Evolutionary conservation across 2,797 vertebrate genomes (phyloP).

Genomic region (Labroides dimidiatus): DNA sequence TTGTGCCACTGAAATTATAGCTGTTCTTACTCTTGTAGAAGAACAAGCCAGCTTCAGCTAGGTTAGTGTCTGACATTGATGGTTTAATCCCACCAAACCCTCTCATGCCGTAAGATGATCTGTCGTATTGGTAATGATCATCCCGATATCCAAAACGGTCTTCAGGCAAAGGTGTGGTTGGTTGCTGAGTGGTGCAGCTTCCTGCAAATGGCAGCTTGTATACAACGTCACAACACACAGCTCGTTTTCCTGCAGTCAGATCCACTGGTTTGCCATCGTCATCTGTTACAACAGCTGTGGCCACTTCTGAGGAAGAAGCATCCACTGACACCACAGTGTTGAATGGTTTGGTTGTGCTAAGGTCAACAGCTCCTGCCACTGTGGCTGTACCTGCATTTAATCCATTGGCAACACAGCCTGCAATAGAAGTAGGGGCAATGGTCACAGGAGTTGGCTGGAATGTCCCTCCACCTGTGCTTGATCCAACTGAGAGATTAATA

Average conservation of each 20-base stretch:
- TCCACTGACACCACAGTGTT: slow-evolving; percentile 91
- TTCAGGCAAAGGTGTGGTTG: slow-evolving; percentile 92
- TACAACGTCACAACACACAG: slow-evolving; percentile 96
- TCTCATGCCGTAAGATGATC: slow-evolving; percentile 89
- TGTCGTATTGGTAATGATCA: slow-evolving; percentile 96
- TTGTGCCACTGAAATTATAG: slow-evolving; percentile 93
- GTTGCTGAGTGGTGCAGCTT: slow-evolving; percentile 91
- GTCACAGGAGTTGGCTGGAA: slow-evolving; percentile 85
- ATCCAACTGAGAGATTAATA: slow-evolving; percentile 92
- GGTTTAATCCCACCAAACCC: slow-evolving; percentile 95
- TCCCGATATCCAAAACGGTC: slow-evolving; percentile 98
- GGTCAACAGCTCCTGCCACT: slow-evolving; percentile 91
- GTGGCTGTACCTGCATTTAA: slow-evolving; percentile 79
- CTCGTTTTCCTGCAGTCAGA: slow-evolving; percentile 93
- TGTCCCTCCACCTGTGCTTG: slow-evolving; percentile 78
- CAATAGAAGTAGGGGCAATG: slow-evolving; percentile 81
- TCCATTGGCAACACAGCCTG: slow-evolving; percentile 87
- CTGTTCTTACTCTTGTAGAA: slow-evolving; percentile 98
- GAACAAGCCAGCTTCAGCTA: slow-evolving; percentile 96
- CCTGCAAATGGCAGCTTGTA: slow-evolving; percentile 96
- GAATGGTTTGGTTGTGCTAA: slow-evolving; percentile 93
- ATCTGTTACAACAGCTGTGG: slow-evolving; percentile 90
- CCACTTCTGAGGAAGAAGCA: slow-evolving; percentile 83
- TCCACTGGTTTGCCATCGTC: slow-evolving; percentile 97
- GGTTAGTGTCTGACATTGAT: slow-evolving; percentile 98